These are phyloP conservation scores for Saccopteryx leptura DNA, from an alignment of 2,113 vertebrate genomes.

Conservation along the genomic window DNA sequence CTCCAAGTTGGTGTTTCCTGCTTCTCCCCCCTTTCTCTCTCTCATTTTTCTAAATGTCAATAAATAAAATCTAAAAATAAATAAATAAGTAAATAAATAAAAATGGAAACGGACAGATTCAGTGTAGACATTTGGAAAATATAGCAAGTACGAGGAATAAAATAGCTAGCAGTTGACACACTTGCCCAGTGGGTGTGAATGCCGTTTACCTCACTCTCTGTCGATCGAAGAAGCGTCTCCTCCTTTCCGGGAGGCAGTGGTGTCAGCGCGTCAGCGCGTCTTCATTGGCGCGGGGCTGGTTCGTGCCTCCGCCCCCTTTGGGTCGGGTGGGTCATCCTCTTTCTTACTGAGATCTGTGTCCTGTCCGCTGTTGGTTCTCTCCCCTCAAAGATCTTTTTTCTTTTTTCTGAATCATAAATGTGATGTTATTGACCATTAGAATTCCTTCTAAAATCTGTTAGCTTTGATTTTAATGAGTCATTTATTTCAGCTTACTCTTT, in stretches of 20 bases:
- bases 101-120: neutral
- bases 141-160: neutral
- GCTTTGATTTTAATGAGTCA: neutral
- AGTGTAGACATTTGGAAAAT: neutral
- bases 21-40: no score
- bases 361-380: neutral
- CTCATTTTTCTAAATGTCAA: no score
- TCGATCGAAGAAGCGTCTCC: neutral
- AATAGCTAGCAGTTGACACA: neutral
- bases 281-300: fast-evolving
- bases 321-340: neutral
- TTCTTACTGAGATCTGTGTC: fast-evolving
- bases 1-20: no score
- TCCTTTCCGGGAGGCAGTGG: neutral
- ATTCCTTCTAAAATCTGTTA: neutral
- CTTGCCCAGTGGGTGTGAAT: fast-evolving
- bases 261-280: neutral
- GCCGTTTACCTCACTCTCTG: fast-evolving
- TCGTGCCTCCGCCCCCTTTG: neutral
- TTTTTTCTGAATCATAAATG: neutral
- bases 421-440: neutral
- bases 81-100: no score
- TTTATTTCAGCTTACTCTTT: neutral
- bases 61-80: no score
- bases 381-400: neutral